Evolutionary conservation across 2,888 invertebrate genomes (phyloP), one percentile per base, ranked within the genome.

Genomic region (Megamerina dolium): DNA sequence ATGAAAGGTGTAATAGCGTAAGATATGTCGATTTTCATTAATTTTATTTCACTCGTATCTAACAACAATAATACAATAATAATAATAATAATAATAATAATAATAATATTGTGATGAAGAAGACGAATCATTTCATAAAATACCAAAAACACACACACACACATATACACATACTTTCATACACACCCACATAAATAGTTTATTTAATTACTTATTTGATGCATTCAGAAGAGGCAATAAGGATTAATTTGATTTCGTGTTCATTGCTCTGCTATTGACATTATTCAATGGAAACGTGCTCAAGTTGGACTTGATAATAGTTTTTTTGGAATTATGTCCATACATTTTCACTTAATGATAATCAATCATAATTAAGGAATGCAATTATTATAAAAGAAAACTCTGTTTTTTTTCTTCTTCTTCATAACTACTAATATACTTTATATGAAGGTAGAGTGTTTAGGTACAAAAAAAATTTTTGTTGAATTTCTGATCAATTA

Each of bases 1-100:
- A 51, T 40, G 23, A 40, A 53, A 56, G 49, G 54, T 53, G 53
- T 48, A 50, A 52, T 46, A 39, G 49, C 54, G 48, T 54, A 43
- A 53, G 48, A 37, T 45, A 54, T 48, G 55, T 57, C 52, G 49
- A 54, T 53, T 56, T 53, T 55, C 54, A 55, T 57, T 55, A 56
- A 46, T n/a, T n/a, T n/a, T n/a, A n/a, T n/a, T n/a, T n/a, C 35
- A 34, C 37, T 18, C 33, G 12, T 12, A 6, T 20, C 12, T 29
- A 13, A 19, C 32, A 18, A 27, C n/a, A n/a, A n/a, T 20, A 23
- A 35, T 17, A 35, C 21, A 20, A 35, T 18, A 12, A 35, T 17
- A 17, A 36, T 23, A 21, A 19, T 12, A 19, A 37, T 20, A 32
- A 32, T 17, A n/a, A n/a, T n/a, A n/a, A n/a, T n/a, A n/a, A n/a